Evolutionary conservation across 1,140 invertebrate species (phyloP).

Genomic region (Charaxes varanes): DNA sequence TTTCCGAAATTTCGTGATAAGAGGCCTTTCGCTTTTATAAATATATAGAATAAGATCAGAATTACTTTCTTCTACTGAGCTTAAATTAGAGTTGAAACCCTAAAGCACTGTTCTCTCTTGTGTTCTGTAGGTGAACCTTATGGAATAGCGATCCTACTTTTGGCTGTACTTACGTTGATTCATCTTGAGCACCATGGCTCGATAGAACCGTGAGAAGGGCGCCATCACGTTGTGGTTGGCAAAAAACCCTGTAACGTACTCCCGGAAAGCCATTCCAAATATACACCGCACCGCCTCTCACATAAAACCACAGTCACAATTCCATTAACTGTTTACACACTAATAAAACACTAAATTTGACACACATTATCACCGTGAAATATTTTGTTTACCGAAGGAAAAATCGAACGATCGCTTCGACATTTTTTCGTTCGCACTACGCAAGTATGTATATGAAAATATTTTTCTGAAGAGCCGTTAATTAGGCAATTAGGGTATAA

Average conservation of each 20-base stretch:
- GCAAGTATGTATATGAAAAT: constrained; percentile 11
- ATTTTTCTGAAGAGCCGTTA: constrained; percentile 7
- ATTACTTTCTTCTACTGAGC: no score
- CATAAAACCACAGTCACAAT: constrained; percentile 27
- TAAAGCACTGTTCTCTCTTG: no score
- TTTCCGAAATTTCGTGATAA: no score
- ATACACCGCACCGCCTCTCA: constrained; percentile 11
- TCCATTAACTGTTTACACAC: constrained; percentile 35
- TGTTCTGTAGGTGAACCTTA: no score
- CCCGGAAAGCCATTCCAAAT: constrained; percentile 43
- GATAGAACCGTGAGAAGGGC: constrained; percentile 58
- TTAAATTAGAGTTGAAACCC: no score
- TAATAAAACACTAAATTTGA: constrained; percentile 64
- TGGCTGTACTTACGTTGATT: constrained; percentile 63
- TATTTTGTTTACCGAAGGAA: constrained; percentile 24
- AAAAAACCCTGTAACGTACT: constrained; percentile 41
- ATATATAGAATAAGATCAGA: no score
- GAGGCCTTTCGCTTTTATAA: no score
- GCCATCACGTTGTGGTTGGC: constrained; percentile 54
- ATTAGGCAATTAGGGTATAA: constrained; percentile 12
- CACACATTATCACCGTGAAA: constrained; percentile 63
- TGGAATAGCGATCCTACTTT: no score
- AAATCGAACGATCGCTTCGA: constrained; percentile 11
- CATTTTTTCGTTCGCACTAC: constrained; percentile 17
- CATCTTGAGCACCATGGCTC: constrained; percentile 68